Conservation (phyloP, 2,797 vertebrate genomes). For the Paguma larvata region DNA sequence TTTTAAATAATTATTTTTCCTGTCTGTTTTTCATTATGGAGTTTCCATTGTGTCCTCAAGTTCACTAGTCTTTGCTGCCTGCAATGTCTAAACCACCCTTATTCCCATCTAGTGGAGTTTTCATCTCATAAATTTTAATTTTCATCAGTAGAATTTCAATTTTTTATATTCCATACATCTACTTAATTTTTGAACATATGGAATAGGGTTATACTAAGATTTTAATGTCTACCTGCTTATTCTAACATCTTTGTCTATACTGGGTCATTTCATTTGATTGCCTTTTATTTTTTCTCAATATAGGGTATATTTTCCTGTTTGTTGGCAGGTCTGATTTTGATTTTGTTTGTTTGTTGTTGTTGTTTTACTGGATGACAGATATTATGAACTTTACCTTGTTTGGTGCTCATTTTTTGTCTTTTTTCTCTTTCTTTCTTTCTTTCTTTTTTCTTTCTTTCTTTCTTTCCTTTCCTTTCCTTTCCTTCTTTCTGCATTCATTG, state of each 20-base stretch:
- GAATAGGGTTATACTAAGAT: background rate
- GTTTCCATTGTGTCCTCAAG: background rate
- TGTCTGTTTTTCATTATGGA: background rate
- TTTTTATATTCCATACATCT: background rate
- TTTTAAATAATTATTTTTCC: background rate
- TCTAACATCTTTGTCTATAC: background rate
- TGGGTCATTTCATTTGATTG: background rate
- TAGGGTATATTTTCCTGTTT: background rate
- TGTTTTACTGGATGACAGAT: background rate
- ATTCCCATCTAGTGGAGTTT: background rate
- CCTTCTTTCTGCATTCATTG: background rate
- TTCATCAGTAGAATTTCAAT: background rate
- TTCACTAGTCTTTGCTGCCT: background rate
- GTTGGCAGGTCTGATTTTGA: background rate
- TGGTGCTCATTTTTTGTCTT: background rate
- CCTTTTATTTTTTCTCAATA: background rate
- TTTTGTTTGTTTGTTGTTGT: background rate
- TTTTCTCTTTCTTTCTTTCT: background rate
- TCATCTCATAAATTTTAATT: background rate
- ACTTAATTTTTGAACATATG: background rate
- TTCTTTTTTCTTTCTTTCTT: background rate
- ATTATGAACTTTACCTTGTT: background rate
- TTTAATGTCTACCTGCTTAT: background rate
- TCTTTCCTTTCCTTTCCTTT: too few relatives aligned
- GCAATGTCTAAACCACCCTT: background rate